Percentiles rank a stretch among this genome's conserved stretches.
These are phyloP conservation scores for Trinectes maculatus DNA, from an alignment of 2,113 vertebrate genomes.

Conservation along the genomic window DNA sequence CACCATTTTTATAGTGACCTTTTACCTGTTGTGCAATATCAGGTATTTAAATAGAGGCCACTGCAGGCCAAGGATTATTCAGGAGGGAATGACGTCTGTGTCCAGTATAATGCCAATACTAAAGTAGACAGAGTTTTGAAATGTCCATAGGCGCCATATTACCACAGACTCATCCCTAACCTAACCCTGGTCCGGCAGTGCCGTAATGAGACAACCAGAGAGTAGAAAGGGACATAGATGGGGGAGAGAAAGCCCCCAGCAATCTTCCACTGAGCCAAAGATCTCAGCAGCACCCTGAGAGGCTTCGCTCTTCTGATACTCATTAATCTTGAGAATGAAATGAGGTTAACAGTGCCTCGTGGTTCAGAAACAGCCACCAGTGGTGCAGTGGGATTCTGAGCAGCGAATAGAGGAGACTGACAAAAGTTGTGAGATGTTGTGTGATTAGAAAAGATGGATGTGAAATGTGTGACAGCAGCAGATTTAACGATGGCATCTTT, in stretches of 20 bases:
- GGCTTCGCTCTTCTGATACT: constrained; percentile 33
- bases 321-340: constrained; percentile 55
- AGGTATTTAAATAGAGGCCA: neutral
- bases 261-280: constrained; percentile 45
- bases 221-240: constrained; percentile 29
- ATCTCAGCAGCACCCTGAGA: constrained; percentile 43
- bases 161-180: constrained; percentile 10
- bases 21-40: constrained; percentile 3
- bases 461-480: constrained; percentile 14
- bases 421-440: neutral
- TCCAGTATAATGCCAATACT: neutral
- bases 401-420: constrained; percentile 1
- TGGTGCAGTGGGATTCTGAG: constrained; percentile 16
- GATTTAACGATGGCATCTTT: neutral
- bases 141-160: constrained; percentile 17
- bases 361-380: constrained; percentile 38
- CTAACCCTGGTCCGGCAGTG: neutral
- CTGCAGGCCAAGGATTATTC: constrained; percentile 19
- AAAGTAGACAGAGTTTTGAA: constrained; percentile 6
- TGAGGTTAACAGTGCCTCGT: constrained; percentile 47
- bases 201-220: constrained; percentile 26
- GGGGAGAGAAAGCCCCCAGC: constrained; percentile 7
- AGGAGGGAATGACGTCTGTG: constrained; percentile 16
- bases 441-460: neutral
- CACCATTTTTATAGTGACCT: too few relatives aligned